Evolutionary conservation across 2,888 invertebrate species (phyloP).

Genomic region (Drosophila tanythrix): DNA sequence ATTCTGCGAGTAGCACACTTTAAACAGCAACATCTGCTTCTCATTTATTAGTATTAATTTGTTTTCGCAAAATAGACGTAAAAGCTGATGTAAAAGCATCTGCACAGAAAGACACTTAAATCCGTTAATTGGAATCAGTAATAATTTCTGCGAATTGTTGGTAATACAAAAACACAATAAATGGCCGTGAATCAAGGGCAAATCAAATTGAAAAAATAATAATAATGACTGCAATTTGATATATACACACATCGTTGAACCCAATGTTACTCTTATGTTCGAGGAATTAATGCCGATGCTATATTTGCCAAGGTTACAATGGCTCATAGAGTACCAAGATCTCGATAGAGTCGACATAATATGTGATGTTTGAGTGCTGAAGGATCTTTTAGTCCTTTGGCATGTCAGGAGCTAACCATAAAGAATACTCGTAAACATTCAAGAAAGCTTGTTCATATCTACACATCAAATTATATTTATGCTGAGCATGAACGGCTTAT

Average conservation of each 20-base stretch:
- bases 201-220: neutral
- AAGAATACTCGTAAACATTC: too few species aligned
- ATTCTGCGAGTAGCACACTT: constrained; percentile 13
- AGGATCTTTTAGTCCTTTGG: neutral
- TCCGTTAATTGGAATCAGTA: neutral
- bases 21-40: constrained; percentile 42
- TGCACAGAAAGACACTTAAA: neutral
- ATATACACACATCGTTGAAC: neutral
- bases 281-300: neutral
- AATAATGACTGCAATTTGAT: neutral
- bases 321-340: neutral
- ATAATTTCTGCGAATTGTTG: neutral
- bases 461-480: neutral
- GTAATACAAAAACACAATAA: neutral
- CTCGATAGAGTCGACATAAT: neutral
- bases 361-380: neutral
- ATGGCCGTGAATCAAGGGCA: neutral
- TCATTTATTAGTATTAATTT: constrained; percentile 63
- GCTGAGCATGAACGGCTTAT: neutral
- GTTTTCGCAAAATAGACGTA: constrained; percentile 37
- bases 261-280: neutral
- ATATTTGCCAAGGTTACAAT: neutral
- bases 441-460: neutral
- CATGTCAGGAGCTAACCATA: neutral
- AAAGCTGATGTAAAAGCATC: constrained; percentile 32